These are phyloP conservation scores for Tipula helvola DNA, from an alignment of 2,888 invertebrate species.

Conservation along the genomic window DNA sequence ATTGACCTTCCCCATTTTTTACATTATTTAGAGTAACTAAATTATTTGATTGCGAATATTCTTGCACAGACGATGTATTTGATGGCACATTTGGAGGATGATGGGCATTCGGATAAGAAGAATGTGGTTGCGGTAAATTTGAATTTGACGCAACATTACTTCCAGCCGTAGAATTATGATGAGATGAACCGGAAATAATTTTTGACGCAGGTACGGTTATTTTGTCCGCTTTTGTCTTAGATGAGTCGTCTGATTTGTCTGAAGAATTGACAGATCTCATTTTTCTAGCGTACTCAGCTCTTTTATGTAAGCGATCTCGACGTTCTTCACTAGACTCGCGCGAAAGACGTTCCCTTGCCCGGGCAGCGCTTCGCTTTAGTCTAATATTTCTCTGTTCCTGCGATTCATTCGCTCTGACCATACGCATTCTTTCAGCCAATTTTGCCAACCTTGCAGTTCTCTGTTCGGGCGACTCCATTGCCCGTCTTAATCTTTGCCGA, in stretches of 20 bases:
- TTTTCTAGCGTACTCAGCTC: slow-evolving; percentile 37
- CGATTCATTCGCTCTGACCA: slow-evolving; percentile 32
- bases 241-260: neutral
- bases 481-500: slow-evolving; percentile 31
- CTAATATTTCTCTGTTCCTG: slow-evolving; percentile 33
- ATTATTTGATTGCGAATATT: neutral
- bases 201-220: neutral
- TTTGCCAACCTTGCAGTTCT: slow-evolving; percentile 30
- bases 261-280: slow-evolving; percentile 31
- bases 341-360: slow-evolving; percentile 33
- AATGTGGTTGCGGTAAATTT: neutral
- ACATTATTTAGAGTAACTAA: slow-evolving; percentile 7
- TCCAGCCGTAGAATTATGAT: neutral
- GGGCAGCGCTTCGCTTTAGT: slow-evolving; percentile 32
- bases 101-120: neutral
- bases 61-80: neutral
- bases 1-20: neutral
- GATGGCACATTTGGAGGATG: neutral
- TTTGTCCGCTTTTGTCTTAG: neutral
- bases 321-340: slow-evolving; percentile 32
- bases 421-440: slow-evolving; percentile 34
- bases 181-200: neutral
- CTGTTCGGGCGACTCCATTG: slow-evolving; percentile 35
- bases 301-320: slow-evolving; percentile 35
- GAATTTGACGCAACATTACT: neutral